Evolutionary conservation across 1,140 invertebrate genomes (phyloP), one percentile per base, ranked within the genome.

Genomic region (Bathynomus jamesi): DNA sequence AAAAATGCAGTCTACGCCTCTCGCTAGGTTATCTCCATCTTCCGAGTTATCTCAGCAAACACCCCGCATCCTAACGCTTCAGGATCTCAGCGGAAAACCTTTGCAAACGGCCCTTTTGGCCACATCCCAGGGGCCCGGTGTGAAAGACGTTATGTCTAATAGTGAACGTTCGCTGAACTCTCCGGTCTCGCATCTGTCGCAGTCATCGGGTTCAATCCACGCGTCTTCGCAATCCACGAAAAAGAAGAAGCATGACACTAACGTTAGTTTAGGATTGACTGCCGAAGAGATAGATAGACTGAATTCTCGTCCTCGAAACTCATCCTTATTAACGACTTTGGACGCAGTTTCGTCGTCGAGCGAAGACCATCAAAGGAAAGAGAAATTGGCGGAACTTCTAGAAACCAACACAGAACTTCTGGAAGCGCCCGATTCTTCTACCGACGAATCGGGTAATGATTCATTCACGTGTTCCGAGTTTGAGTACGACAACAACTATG

Each of bases 381-480:
- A 79, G 31, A 79, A 81, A 72, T 70, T 80, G 28, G 80, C 80
- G 24, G 80, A 82, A 67, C 78, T 83, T 28, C 78, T 84, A 66
- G 83, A 85, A 61, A 80, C 80, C 7, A 82, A 82, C 65, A 81
- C 81, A 17, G 81, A 83, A 67, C 72, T 80, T 7, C 62, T 81
- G 24, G 80, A 81, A 72, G 78, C 78, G 28, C 76, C 73, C 62
- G 82, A 85, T 69, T 94, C 92, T 3, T 94, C 92, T 1, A 94
- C 94, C 5, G 94, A 96, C 79, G 94, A 96, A 81, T 95, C 92
- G 80, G 93, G 93, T 3, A 96, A 97, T 83, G 95, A 98, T 80
- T 96, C 94, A 73, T 98, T 98, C 83, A 98, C 95, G 0, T 98
- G 95, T 82, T 98, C 95, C 0, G 95, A 98, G 84, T 97, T 97